Conservation (phyloP, 2,888 invertebrate genomes). For the Lasioglossum leucozonium region DNA sequence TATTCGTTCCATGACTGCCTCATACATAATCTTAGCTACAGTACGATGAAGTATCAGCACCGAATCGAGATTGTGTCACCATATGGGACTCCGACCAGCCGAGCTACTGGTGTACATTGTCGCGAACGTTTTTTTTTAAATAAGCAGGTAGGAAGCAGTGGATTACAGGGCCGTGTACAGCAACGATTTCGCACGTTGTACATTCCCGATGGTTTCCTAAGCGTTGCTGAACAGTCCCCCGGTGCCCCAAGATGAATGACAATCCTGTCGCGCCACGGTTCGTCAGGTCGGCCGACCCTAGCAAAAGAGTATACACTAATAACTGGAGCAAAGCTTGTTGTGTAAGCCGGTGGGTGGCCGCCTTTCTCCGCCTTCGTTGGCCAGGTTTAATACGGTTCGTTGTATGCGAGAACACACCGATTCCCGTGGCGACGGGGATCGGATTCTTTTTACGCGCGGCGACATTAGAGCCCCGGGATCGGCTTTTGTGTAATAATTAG, state of each 20-base stretch:
- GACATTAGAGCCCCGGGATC: slow-evolving; percentile 37
- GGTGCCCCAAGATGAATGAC: slow-evolving; percentile 38
- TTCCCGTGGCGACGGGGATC: slow-evolving; percentile 43
- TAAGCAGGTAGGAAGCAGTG: not conserved
- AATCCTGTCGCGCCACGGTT: slow-evolving; percentile 59
- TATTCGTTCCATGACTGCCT: not conserved
- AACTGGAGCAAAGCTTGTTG: slow-evolving; percentile 79
- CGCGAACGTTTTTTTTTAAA: not conserved
- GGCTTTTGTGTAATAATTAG: slow-evolving; percentile 50
- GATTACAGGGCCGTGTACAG: not conserved
- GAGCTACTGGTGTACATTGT: not conserved
- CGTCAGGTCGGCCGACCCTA: slow-evolving; percentile 60
- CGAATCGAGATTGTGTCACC: not conserved
- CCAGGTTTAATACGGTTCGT: slow-evolving; percentile 56
- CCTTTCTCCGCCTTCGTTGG: slow-evolving; percentile 77
- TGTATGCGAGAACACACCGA: slow-evolving; percentile 61
- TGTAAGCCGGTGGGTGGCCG: slow-evolving; percentile 81
- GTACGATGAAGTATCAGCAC: not conserved
- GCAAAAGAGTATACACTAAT: slow-evolving; percentile 74
- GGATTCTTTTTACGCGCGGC: slow-evolving; percentile 46
- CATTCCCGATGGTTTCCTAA: slow-evolving; percentile 3
- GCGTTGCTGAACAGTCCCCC: not conserved
- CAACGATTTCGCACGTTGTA: slow-evolving; percentile 3
- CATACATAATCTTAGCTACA: not conserved
- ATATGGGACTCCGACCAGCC: not conserved